Percentiles rank a stretch among this genome's conserved stretches.
Evolutionary conservation across 2,797 vertebrate genomes (phyloP).

Genomic region (Peromyscus nudipes): DNA sequence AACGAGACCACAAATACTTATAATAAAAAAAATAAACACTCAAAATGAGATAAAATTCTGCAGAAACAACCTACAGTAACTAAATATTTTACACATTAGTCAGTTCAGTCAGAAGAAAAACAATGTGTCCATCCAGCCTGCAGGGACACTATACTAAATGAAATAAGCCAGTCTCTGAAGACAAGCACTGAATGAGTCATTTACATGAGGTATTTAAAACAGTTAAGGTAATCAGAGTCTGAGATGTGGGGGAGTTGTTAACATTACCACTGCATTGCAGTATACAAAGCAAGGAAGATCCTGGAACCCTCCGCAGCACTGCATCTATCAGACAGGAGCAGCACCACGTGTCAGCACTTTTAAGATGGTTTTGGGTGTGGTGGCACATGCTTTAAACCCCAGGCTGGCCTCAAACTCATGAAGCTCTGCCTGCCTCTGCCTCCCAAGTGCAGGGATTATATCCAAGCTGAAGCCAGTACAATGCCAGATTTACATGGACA

Average conservation of each 20-base stretch:
- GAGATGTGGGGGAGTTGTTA: neutral
- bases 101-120: constrained; percentile 18
- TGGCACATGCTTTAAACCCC: neutral
- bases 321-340: neutral
- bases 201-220: neutral
- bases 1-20: constrained; percentile 54
- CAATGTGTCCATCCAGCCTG: neutral
- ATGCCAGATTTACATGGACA: neutral
- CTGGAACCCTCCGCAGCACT: too few relatives aligned
- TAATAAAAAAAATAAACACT: constrained; percentile 34
- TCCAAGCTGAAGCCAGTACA: neutral
- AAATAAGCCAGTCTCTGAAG: neutral
- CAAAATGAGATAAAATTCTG: constrained; percentile 42
- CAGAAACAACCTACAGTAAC: constrained; percentile 16
- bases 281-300: neutral
- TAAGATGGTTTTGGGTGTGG: neutral
- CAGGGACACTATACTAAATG: neutral
- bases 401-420: neutral
- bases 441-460: neutral
- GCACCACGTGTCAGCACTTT: neutral
- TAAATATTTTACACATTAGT: constrained; percentile 57
- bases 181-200: neutral
- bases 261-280: neutral
- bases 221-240: neutral
- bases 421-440: neutral